Base-by-base conservation (phyloP, 2,113 vertebrate species). In the Colinus virginianus region DNA sequence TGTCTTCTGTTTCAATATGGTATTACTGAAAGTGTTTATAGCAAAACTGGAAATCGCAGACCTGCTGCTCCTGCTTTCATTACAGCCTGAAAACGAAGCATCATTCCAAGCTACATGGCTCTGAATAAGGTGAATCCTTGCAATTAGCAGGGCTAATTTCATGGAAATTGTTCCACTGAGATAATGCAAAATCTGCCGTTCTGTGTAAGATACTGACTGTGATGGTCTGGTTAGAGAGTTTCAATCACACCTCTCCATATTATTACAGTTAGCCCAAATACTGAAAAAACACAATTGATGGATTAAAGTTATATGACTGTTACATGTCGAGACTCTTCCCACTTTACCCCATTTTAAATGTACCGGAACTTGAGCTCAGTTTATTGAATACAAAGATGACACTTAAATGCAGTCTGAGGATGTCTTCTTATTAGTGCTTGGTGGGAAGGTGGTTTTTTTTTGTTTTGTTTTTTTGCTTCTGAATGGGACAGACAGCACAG, bases 41-140 rank as follows among this genome's bases (percentile, higher is more conserved):
- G 75, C 56, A 30, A 81, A 94, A 81, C 22, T 42, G 64, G 48
- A 76, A 93, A 84, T 75, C 66, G 72, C 30, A 84, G 69, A 84
- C 51, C 36, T 88, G 72, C 82, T 90, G 69, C 34, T 90, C 48
- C 62, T 64, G 22, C n/a, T 86, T 2, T 96, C 80, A 86, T 93
- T 95, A 48, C 69, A 84, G n/a, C 30, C n/a, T 86, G 48, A 53
- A 93, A 88, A 9, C 7, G 55, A 40, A 55, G 43, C 34, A 68
- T 10, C 13, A 7, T 78, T 95, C 69, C 1, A 4, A 85, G 71
- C 8, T 42, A 67, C 36, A 32, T 79, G 77, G 90, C 42, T 77
- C 59, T 49, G 25, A 68, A 68, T 51, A 94, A 95, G 68, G 85
- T 80, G 82, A 90, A 70, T 93, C 32, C 25, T 91, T 87, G 38